Percentiles rank a stretch among this genome's conserved stretches.
Evolutionary conservation across 2,888 invertebrate genomes (phyloP).

Genomic region (Eupsilia transversa): DNA sequence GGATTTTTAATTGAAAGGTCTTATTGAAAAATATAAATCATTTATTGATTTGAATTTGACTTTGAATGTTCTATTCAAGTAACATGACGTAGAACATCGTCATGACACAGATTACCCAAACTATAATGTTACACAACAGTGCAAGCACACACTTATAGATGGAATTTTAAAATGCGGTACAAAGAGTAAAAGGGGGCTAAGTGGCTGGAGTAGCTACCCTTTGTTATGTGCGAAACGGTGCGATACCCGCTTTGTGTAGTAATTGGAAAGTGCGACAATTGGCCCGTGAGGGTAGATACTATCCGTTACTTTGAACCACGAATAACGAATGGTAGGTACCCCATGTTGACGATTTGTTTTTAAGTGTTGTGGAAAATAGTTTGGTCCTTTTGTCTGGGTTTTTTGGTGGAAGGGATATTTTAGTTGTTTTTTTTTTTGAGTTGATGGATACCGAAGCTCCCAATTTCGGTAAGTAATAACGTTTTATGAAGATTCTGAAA

Average conservation of each 20-base stretch:
- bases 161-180: conserved; percentile 78
- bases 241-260: conserved; percentile 76
- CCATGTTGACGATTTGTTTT: conserved; percentile 55
- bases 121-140: conserved; percentile 60
- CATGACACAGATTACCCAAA: neutral
- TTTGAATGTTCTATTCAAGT: no score
- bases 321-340: conserved; percentile 50
- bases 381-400: conserved; percentile 18
- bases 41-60: no score
- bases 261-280: conserved; percentile 83
- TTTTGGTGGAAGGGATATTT: conserved; percentile 1
- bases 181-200: conserved; percentile 80
- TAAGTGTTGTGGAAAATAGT: conserved; percentile 48
- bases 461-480: neutral
- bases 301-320: conserved; percentile 76
- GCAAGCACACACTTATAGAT: conserved; percentile 56
- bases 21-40: no score
- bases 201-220: conserved; percentile 82
- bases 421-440: neutral
- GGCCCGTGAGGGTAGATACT: conserved; percentile 78
- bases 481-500: neutral
- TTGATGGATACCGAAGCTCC: neutral
- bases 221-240: conserved; percentile 78
- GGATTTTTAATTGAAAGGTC: no score
- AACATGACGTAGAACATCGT: neutral